These are phyloP conservation scores for Rachycentron canadum DNA, from an alignment of 2,797 vertebrate genomes.

Conservation along the genomic window DNA sequence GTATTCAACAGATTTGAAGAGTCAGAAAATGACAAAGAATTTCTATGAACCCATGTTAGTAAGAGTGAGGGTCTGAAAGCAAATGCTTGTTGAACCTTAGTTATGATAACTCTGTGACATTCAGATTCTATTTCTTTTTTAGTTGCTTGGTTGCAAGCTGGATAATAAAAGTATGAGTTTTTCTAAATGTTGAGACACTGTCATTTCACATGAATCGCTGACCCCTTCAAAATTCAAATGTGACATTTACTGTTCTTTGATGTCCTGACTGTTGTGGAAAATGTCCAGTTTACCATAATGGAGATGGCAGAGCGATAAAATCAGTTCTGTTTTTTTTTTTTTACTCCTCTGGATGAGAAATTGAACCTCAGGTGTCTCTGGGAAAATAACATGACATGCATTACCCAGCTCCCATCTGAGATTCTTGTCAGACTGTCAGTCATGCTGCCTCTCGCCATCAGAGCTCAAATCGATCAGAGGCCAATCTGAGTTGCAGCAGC, in stretches of 20 bases:
- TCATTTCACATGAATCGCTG: constrained; percentile 63
- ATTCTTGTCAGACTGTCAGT: constrained; percentile 82
- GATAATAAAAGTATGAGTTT: constrained; percentile 77
- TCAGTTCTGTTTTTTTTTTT: constrained; percentile 61
- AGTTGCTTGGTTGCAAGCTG: constrained; percentile 75
- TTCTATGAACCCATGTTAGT: constrained; percentile 64
- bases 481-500: constrained; percentile 72
- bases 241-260: constrained; percentile 75
- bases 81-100: constrained; percentile 62
- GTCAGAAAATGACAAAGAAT: constrained; percentile 40
- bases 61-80: constrained; percentile 53
- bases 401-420: constrained; percentile 75
- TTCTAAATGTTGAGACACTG: constrained; percentile 62
- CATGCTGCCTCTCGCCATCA: constrained; percentile 84
- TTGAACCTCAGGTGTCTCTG: constrained; percentile 70
- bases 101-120: constrained; percentile 62
- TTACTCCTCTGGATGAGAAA: constrained; percentile 59
- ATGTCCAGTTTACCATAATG: constrained; percentile 76
- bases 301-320: constrained; percentile 65
- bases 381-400: constrained; percentile 79
- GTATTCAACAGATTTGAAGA: constrained; percentile 59
- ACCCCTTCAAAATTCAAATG: constrained; percentile 70
- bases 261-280: constrained; percentile 64
- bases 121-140: constrained; percentile 74
- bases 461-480: constrained; percentile 87